Evolutionary conservation across 1,140 invertebrate species (phyloP).

Genomic region (Hylyphantes graminicola): DNA sequence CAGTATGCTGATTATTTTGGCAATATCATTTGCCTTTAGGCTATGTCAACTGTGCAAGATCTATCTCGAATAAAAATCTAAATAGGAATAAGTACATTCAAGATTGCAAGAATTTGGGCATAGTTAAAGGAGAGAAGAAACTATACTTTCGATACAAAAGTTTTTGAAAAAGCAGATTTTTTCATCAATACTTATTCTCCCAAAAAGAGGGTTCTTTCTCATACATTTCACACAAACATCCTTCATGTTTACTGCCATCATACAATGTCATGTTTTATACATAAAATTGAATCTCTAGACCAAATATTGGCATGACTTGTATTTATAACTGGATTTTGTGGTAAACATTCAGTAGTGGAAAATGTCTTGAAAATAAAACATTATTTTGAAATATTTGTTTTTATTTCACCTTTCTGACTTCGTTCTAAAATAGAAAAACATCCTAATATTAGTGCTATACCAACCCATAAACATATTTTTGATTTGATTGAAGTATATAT

Average conservation of each 20-base stretch:
- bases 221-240: constrained; percentile 17
- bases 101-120: no score
- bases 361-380: constrained; percentile 46
- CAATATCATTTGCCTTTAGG: neutral
- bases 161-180: no score
- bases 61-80: no score
- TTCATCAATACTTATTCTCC: no score
- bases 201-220: neutral
- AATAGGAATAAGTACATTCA: no score
- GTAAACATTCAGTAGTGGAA: constrained; percentile 49
- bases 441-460: no score
- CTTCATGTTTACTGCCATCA: constrained; percentile 45
- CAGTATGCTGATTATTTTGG: neutral
- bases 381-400: constrained; percentile 48
- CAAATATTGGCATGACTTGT: constrained; percentile 53
- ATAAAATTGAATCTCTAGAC: constrained; percentile 56
- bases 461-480: no score
- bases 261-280: constrained; percentile 49
- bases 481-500: no score
- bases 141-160: no score
- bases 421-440: no score
- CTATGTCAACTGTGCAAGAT: neutral
- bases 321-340: constrained; percentile 57
- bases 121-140: no score
- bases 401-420: no score